A percentile compares a stretch with the other conserved stretches of the same genome.
These are phyloP conservation scores for Cathartes aura DNA, from an alignment of 2,113 vertebrate genomes.

Conservation along the genomic window DNA sequence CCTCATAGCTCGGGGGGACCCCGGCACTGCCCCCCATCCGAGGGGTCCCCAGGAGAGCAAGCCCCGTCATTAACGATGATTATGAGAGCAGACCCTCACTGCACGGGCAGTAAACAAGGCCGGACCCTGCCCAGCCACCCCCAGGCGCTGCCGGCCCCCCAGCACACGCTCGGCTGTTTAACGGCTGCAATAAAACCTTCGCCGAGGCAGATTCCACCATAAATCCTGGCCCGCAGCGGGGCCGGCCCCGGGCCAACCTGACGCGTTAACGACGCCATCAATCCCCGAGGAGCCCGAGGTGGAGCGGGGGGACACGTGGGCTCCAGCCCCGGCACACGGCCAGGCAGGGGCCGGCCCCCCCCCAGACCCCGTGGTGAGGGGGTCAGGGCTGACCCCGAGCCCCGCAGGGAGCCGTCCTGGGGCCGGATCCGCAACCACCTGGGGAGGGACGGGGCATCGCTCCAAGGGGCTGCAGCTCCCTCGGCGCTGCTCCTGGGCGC, in stretches of 20 bases:
- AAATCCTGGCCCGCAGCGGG: background rate
- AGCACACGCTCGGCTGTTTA: background rate
- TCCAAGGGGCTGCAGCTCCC: background rate
- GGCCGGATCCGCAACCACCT: accelerated
- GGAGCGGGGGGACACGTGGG: background rate
- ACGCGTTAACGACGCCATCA: conserved; percentile 53
- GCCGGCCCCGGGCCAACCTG: conserved; percentile 11
- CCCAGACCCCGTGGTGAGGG: accelerated
- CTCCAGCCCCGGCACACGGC: accelerated
- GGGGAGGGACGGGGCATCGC: accelerated
- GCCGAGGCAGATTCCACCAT: background rate
- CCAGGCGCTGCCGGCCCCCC: background rate
- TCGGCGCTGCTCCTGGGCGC: no score
- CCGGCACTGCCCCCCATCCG: accelerated
- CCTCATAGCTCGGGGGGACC: accelerated
- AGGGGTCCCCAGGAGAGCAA: background rate
- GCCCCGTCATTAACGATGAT: background rate
- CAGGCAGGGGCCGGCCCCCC: background rate
- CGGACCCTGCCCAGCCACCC: background rate
- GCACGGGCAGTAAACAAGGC: background rate
- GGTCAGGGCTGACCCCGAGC: background rate
- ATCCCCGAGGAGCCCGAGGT: background rate
- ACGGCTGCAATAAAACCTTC: conserved; percentile 52
- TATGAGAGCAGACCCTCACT: background rate
- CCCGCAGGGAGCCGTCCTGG: accelerated